Conservation (phyloP, 2,888 invertebrate species). For the Parnassius mnemosyne region DNA sequence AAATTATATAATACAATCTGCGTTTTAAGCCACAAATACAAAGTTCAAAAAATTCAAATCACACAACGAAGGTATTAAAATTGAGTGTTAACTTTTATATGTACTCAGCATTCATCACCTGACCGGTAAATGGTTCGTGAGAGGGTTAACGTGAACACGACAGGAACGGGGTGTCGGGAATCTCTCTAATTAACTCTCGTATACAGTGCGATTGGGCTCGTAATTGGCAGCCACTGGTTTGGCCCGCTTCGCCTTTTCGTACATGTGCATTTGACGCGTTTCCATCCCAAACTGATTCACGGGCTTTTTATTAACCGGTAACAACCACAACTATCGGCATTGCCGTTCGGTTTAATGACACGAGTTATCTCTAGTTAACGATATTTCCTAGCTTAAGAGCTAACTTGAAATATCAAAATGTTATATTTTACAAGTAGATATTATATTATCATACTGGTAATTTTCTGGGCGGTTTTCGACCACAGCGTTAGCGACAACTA, state of each 20-base stretch:
- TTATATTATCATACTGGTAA: no score
- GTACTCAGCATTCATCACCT: slow-evolving; percentile 62
- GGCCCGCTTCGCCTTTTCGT: background rate
- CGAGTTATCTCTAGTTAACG: slow-evolving; percentile 19
- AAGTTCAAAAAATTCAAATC: background rate
- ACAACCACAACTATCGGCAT: slow-evolving; percentile 22
- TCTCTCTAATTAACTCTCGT: slow-evolving; percentile 67
- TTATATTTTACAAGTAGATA: no score
- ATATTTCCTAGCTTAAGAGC: slow-evolving; percentile 9
- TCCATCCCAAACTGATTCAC: slow-evolving; percentile 14
- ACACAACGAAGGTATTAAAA: slow-evolving; percentile 54
- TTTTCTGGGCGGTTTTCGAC: no score
- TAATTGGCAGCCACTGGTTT: slow-evolving; percentile 32
- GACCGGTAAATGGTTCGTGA: slow-evolving; percentile 71
- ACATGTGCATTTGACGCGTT: slow-evolving; percentile 4
- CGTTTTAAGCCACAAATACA: no score
- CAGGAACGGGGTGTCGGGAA: slow-evolving; percentile 43
- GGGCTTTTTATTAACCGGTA: slow-evolving; percentile 18
- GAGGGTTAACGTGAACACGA: slow-evolving; percentile 54
- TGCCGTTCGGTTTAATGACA: slow-evolving; percentile 8
- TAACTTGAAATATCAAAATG: slow-evolving; percentile 2
- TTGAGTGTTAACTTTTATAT: slow-evolving; percentile 60
- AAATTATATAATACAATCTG: no score
- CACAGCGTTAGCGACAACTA: no score
- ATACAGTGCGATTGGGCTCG: slow-evolving; percentile 40